Percentiles rank a stretch among this genome's conserved stretches.
phyloP scores from a whole-genome alignment of 2,113 vertebrate genomes.

The Pachycephala philippinensis region DNA sequence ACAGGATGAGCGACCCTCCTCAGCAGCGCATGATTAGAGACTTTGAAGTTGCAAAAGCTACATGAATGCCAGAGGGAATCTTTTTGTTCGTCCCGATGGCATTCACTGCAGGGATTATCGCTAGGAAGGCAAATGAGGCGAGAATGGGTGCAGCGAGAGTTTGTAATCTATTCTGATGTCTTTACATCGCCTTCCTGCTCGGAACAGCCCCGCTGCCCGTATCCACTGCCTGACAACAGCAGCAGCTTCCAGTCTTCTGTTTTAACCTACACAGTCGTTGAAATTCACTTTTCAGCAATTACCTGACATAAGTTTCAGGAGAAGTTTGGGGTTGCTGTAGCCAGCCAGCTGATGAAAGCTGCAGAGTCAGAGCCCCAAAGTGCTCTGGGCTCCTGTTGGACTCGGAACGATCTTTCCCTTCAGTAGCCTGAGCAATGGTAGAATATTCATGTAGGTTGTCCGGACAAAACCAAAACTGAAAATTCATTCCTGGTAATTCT shows the following conservation, averaged over 20 bases:
- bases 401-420: accelerated
- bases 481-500: neutral
- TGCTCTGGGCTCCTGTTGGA: neutral
- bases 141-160: neutral
- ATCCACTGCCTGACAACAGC: neutral
- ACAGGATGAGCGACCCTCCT: accelerated
- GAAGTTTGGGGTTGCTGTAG: neutral
- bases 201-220: neutral
- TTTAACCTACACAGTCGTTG: neutral
- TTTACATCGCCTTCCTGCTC: neutral
- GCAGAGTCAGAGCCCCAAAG: neutral
- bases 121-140: neutral
- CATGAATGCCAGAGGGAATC: neutral
- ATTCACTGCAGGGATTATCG: neutral
- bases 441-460: accelerated
- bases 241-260: neutral
- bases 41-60: neutral
- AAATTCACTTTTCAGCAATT: neutral
- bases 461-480: neutral
- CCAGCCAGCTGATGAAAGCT: neutral
- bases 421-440: accelerated
- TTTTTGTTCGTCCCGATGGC: neutral
- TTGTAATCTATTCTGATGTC: too few species aligned
- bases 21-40: accelerated
- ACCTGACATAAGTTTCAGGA: neutral